These are phyloP conservation scores for Salminus brasiliensis DNA, from an alignment of 2,113 vertebrate genomes.

Conservation along the genomic window DNA sequence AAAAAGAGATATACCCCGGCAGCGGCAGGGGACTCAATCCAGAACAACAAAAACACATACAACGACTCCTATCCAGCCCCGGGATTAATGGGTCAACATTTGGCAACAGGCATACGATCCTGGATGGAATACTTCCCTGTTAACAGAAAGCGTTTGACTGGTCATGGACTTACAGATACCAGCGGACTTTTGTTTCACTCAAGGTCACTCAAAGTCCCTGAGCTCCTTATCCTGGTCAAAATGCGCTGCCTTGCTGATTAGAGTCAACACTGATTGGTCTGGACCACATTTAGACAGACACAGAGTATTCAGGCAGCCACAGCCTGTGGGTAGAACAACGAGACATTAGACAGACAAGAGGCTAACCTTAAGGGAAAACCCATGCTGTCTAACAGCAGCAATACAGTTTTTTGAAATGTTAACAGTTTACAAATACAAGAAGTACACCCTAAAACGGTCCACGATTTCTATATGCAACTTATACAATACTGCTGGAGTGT, in stretches of 20 bases:
- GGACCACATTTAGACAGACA: slow-evolving; percentile 15
- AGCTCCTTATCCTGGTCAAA: background rate
- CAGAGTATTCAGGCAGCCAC: slow-evolving; percentile 73
- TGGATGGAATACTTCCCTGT: background rate
- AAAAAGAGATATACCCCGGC: background rate
- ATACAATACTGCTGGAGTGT: slow-evolving; percentile 90
- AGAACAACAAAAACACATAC: too few species aligned
- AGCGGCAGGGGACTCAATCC: background rate
- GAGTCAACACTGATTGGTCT: slow-evolving; percentile 21
- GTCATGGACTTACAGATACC: background rate
- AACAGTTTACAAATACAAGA: slow-evolving; percentile 96
- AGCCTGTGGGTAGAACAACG: slow-evolving; percentile 61
- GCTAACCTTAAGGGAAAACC: slow-evolving; percentile 58
- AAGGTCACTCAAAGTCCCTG: background rate
- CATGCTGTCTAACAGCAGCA: slow-evolving; percentile 66
- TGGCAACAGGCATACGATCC: background rate
- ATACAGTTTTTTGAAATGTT: slow-evolving; percentile 81
- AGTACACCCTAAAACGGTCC: slow-evolving; percentile 91
- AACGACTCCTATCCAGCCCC: background rate
- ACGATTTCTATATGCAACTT: slow-evolving; percentile 90
- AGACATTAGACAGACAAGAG: slow-evolving; percentile 60
- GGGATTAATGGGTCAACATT: background rate
- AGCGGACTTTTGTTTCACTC: background rate
- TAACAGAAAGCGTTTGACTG: background rate
- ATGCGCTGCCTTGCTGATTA: slow-evolving; percentile 13